Conservation (phyloP, 2,797 vertebrate genomes). For the Ataeniobius toweri region DNA sequence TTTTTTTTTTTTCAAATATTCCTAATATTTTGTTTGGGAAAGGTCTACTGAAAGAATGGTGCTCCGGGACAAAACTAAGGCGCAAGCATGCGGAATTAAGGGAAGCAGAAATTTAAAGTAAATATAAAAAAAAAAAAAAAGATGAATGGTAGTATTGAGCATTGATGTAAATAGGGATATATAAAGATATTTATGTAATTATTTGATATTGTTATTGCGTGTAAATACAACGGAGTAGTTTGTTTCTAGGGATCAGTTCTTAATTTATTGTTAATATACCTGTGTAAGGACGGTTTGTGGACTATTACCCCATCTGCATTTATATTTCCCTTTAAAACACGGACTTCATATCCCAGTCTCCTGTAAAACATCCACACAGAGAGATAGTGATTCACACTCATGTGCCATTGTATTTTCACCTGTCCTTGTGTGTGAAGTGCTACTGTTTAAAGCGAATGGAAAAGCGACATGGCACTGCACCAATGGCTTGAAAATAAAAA, state of each 20-base stretch:
- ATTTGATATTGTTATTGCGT: slow-evolving; percentile 98
- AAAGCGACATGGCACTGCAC: slow-evolving; percentile 80
- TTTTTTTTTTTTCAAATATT: neutral
- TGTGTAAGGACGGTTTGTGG: slow-evolving; percentile 90
- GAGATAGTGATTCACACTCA: slow-evolving; percentile 74
- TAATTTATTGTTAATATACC: slow-evolving; percentile 99
- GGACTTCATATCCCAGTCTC: slow-evolving; percentile 52
- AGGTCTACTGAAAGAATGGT: slow-evolving; percentile 35
- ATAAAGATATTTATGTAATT: slow-evolving; percentile 99
- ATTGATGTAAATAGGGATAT: slow-evolving; percentile 96
- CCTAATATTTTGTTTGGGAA: slow-evolving; percentile 27
- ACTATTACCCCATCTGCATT: slow-evolving; percentile 84
- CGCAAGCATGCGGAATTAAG: slow-evolving; percentile 71
- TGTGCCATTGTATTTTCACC: slow-evolving; percentile 83
- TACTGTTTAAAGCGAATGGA: slow-evolving; percentile 77
- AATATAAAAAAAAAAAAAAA: slow-evolving; percentile 43
- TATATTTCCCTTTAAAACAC: slow-evolving; percentile 74
- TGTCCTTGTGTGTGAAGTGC: slow-evolving; percentile 78
- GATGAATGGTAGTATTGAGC: slow-evolving; percentile 83
- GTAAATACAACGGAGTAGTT: slow-evolving; percentile 97
- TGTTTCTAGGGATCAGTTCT: slow-evolving; percentile 91
- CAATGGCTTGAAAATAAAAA: slow-evolving; percentile 77
- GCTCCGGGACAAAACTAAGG: slow-evolving; percentile 35
- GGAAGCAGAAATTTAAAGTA: slow-evolving; percentile 75
- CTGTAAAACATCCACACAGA: slow-evolving; percentile 58